Percentiles rank a stretch among this genome's conserved stretches.
Conservation (phyloP, 2,113 vertebrate genomes). For the Calypte anna region DNA sequence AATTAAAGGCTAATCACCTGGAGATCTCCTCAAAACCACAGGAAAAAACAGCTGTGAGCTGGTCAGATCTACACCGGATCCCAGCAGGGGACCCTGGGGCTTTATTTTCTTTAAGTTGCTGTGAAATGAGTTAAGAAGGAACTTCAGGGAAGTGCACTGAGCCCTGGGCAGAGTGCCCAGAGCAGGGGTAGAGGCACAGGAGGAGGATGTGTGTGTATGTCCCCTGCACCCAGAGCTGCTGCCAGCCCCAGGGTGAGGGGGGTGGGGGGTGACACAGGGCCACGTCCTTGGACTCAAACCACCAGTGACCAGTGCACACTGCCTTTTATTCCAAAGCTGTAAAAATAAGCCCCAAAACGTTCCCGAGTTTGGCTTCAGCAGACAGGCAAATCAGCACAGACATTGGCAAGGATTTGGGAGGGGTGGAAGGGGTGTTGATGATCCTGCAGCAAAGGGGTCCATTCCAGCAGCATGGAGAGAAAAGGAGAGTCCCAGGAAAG, state of each 20-base stretch:
- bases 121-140: fast-evolving
- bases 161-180: not conserved
- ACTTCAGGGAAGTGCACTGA: fast-evolving
- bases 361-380: constrained; percentile 52
- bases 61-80: fast-evolving
- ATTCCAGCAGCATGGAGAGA: not conserved
- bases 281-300: not conserved
- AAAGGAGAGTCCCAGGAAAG: not conserved
- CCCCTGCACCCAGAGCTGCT: not conserved
- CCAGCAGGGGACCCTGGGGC: fast-evolving
- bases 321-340: constrained; percentile 44
- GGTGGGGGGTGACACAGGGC: not conserved
- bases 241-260: not conserved
- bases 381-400: not conserved
- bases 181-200: not conserved
- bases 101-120: fast-evolving
- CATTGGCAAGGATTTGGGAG: constrained; percentile 45
- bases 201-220: fast-evolving
- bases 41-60: fast-evolving
- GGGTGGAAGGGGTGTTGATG: not conserved
- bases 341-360: constrained; percentile 5
- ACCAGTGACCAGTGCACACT: not conserved
- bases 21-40: fast-evolving
- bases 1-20: fast-evolving
- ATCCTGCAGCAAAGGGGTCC: not conserved